Evolutionary conservation across 2,113 vertebrate genomes (phyloP), one percentile per base, ranked within the genome.

Genomic region (Scomber japonicus): DNA sequence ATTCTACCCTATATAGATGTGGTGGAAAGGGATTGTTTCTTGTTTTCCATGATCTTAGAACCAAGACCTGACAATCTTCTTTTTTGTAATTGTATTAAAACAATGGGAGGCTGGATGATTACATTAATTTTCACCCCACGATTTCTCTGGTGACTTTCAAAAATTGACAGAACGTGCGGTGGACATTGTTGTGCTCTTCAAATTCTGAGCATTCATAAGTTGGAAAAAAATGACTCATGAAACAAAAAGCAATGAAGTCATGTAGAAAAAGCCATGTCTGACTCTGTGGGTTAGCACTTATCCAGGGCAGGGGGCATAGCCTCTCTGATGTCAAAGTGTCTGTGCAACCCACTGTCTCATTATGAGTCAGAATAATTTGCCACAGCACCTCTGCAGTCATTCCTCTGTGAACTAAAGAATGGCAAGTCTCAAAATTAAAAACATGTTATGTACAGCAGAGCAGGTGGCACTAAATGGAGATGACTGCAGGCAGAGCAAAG

Each of bases 231-330:
- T 48, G 59, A 56, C 30, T 68, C 0, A 0, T 11, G 74, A 80
- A 82, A 90, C 76, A 89, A 91, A 82, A 85, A 71, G 85, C 24
- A 78, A 64, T 45, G 57, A 82, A 75, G 75, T 87, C 70, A 54
- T 65, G 72, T 60, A 71, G 71, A 54, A 73, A 75, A 72, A 30
- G 71, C 70, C 66, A 61, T 53, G 65, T 76, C 69, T 75, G 63
- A 82, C 91, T 87, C 89, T 77, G 90, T 90, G 85, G 90, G 89
- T 69, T 79, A 88, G 82, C 90, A 85, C 89, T 90, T 91, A 82
- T 69, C 75, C 78, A 70, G 86, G 86, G 82, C 73, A 82, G 84
- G 85, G 80, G 84, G 80, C 59, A 81, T 2, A 62, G 61, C 66
- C 67, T 87, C 78, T 79, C 31, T 82, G 57, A 71, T 77, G 73